Base-by-base conservation (phyloP, 2,113 vertebrate species). In the Theristicus caerulescens region DNA sequence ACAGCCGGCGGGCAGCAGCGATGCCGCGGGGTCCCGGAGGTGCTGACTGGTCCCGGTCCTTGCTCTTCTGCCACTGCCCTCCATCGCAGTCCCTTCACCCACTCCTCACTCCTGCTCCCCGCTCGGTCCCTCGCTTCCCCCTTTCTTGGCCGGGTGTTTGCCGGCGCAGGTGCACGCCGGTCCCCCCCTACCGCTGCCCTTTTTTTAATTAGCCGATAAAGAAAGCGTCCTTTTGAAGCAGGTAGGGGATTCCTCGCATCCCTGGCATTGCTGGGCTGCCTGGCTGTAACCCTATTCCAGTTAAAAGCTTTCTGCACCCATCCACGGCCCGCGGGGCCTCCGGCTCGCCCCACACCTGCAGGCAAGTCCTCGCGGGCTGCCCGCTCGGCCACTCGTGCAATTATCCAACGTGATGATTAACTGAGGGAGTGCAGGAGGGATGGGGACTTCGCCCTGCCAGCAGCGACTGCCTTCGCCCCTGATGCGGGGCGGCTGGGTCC, bases 221-320 rank as follows among this genome's bases (percentile, higher is more conserved):
- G 96, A 97, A 97, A 97, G 97, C 96, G 1, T 94, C 95, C 97
- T 97, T 97, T 97, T 97, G 95, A 97, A 96, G 93, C 78, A 91
- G 82, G 80, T 80, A 65, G 78, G 78, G 88, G 95, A 97, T 97
- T 97, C 97, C 94, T 96, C 25, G 0, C 97, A 96, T 97, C 97
- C 81, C 94, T 97, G 96, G 95, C 96, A 97, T 97, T 96, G 91
- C 96, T 97, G 96, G 95, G 91, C 97, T 97, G 96, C 93, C 96
- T 97, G 79, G 71, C 82, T 95, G 97, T 96, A 97, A 97, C 94
- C n/a, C 93, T 97, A 97, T 95, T 96, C 97, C 97, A 95, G 95
- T 97, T 97, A 92, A 97, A 97, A 97, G 97, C 84, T 80, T 96
- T 96, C 94, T 89, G 74, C 34, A 2, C 71, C 40, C 55, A 0